Evolutionary conservation across 2,113 vertebrate genomes (phyloP).

Genomic region (Myodes glareolus): DNA sequence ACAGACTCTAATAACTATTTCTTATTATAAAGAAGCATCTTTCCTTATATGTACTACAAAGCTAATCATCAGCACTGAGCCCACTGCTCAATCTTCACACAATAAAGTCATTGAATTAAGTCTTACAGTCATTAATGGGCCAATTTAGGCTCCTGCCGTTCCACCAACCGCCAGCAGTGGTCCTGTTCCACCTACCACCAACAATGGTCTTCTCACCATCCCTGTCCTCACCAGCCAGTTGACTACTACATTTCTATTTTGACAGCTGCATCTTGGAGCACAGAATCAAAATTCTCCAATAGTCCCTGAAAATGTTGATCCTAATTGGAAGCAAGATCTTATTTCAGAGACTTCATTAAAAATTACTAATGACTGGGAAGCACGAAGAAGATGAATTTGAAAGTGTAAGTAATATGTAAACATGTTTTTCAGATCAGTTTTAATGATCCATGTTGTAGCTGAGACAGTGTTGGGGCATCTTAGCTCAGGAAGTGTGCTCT

Average conservation of each 20-base stretch:
- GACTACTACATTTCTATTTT: background rate
- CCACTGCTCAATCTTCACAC: background rate
- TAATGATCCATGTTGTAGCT: background rate
- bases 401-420: background rate
- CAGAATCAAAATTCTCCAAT: background rate
- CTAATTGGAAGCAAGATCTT: background rate
- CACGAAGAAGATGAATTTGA: background rate
- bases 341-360: background rate
- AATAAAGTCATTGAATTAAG: background rate
- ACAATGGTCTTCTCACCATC: background rate
- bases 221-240: background rate
- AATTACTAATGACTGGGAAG: background rate
- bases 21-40: background rate
- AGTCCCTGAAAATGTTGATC: background rate
- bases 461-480: background rate
- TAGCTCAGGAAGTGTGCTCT: background rate
- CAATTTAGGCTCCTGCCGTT: background rate
- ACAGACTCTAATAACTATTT: background rate
- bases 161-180: background rate
- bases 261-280: background rate
- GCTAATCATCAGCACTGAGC: background rate
- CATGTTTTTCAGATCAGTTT: background rate
- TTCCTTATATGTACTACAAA: background rate
- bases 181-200: too few species aligned
- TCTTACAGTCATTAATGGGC: background rate